A percentile compares a stretch with the other conserved stretches of the same genome.
phyloP scores from a whole-genome alignment of 2,797 vertebrate species.

The Allobates femoralis region DNA sequence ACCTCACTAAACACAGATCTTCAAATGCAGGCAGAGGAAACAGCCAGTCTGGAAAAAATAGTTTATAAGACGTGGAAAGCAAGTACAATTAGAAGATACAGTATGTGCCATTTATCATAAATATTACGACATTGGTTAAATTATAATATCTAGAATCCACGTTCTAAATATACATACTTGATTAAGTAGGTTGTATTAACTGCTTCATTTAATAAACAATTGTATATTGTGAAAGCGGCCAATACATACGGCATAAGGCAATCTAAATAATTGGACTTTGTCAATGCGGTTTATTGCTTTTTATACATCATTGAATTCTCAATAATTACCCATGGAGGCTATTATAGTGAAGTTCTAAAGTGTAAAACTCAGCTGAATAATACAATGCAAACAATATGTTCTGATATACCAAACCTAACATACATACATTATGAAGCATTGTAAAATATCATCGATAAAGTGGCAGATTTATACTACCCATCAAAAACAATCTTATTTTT shows the following conservation, averaged over 20 bases:
- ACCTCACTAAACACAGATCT: background rate
- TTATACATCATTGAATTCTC: conserved; percentile 4
- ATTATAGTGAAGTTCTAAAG: background rate
- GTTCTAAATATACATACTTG: background rate
- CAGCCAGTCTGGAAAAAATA: background rate
- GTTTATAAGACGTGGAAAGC: background rate
- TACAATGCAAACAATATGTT: conserved; percentile 7
- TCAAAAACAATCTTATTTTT: conserved; percentile 32
- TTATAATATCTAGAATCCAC: background rate
- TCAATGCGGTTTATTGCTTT: conserved; percentile 2
- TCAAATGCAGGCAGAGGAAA: background rate
- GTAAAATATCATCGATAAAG: background rate
- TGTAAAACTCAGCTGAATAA: conserved; percentile 8
- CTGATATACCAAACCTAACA: conserved; percentile 11
- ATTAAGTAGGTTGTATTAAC: background rate
- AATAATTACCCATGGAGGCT: conserved; percentile 17
- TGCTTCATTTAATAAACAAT: background rate
- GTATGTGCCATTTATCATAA: too few species aligned
- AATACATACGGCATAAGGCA: background rate
- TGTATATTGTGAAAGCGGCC: too few species aligned
- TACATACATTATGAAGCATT: conserved; percentile 4
- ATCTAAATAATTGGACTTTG: background rate
- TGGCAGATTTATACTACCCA: conserved; percentile 1
- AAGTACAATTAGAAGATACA: background rate
- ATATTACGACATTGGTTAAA: background rate